A percentile compares a stretch with the other conserved stretches of the same genome.
Conservation (phyloP, 2,888 invertebrate genomes). For the Athripsodes cinereus region DNA sequence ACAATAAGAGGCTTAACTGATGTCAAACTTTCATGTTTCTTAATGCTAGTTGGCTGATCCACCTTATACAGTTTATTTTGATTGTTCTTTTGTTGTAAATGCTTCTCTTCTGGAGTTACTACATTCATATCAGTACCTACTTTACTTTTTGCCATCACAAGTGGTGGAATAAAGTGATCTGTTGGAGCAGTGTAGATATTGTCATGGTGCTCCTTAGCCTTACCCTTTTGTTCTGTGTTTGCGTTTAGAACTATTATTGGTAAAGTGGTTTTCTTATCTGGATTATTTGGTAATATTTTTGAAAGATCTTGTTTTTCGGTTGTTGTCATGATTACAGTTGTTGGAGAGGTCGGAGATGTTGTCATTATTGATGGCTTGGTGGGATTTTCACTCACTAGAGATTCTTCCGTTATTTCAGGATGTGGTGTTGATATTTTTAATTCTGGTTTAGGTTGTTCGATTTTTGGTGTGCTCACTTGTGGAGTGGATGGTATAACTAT, state of each 20-base stretch:
- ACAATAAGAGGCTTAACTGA: neutral
- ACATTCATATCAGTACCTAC: constrained; percentile 48
- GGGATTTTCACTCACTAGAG: constrained; percentile 23
- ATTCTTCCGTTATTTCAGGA: constrained; percentile 12
- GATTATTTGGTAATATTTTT: constrained; percentile 7
- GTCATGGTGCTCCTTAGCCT: constrained; percentile 41
- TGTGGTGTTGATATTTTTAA: constrained; percentile 17
- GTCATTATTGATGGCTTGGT: constrained; percentile 18
- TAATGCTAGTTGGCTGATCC: neutral
- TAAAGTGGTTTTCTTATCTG: constrained; percentile 29
- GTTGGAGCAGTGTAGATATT: constrained; percentile 45
- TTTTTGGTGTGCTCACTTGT: neutral
- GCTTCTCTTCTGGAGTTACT: constrained; percentile 45
- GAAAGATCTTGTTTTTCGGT: neutral
- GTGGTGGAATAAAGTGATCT: constrained; percentile 47
- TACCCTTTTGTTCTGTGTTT: constrained; percentile 38
- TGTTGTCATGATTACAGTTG: neutral
- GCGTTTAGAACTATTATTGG: constrained; percentile 35
- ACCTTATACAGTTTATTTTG: constrained; percentile 3
- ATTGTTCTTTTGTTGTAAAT: constrained; percentile 34
- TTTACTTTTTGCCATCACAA: constrained; percentile 50
- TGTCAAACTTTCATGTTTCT: neutral
- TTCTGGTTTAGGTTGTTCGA: constrained; percentile 12
- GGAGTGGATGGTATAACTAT: constrained; percentile 1
- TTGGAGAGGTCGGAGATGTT: neutral